Base-by-base conservation (phyloP, 2,113 vertebrate genomes). In the Thunnus maccoyii region DNA sequence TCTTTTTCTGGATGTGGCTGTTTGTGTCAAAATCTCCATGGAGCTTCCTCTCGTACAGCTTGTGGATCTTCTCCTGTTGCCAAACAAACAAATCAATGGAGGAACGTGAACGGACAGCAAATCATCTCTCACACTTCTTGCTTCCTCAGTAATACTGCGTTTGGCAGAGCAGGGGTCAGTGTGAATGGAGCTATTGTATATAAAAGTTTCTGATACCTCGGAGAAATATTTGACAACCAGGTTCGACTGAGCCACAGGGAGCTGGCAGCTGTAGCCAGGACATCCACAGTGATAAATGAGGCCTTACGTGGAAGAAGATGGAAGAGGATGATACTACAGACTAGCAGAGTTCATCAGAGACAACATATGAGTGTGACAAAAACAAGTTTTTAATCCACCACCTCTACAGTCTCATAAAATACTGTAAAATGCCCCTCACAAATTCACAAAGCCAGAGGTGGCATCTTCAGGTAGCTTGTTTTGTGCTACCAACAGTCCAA, bases 11-110 rank as follows among this genome's bases (percentile, higher is more conserved):
- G 90, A 99, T 99, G 76, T 97, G 97, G 72, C 92, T 96, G 94
- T 99, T 99, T 93, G 98, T 99, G 91, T 99, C 97, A 88, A 99
- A 98, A 18, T 98, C 97, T 71, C 97, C 98, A 27, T 97, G 97
- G 4, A 97, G 91, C 65, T 98, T 99, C 72, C 97, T 95, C 82
- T 99, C 98, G 4, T 98, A 99, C 2, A 99, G 93, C 86, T 97
- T 99, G 67, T 96, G 95, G 89, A 99, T 99, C 92, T 99, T 99
- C 85, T 99, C 98, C 98, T 99, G 85, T 20, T 44, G 18, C 47
- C 27, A 84, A 68, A 85, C 47, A 85, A 61, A 56, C 63, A 67
- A 44, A 82, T 57, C 16, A 22, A n/a, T 47, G 0, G 66, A 1
- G 30, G 16, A 36, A 12, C 4, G 1, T 18, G 13, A 27, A 22